phyloP scores from a whole-genome alignment of 2,797 vertebrate genomes.

The Sebastes iracundus region DNA sequence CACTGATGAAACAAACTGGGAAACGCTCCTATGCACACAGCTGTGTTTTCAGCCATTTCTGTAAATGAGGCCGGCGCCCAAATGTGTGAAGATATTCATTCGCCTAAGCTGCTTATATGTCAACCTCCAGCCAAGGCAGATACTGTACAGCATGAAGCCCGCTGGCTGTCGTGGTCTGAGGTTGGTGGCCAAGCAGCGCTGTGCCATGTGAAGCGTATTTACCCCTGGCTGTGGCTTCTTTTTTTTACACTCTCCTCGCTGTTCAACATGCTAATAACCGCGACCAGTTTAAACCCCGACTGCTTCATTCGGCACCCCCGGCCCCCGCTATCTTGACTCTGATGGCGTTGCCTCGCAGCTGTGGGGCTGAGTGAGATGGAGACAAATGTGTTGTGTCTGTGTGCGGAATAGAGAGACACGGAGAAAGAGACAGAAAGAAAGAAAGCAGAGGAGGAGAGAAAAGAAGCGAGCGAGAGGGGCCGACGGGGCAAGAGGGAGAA shows the following conservation, averaged over 20 bases:
- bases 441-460: slow-evolving; percentile 28
- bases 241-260: slow-evolving; percentile 33
- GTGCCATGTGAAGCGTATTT: slow-evolving; percentile 47
- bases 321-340: slow-evolving; percentile 37
- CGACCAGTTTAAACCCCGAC: slow-evolving; percentile 49
- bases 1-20: slow-evolving; percentile 46
- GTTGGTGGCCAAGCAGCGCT: slow-evolving; percentile 19
- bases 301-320: slow-evolving; percentile 21
- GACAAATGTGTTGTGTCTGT: slow-evolving; percentile 53
- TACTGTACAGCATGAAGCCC: slow-evolving; percentile 39
- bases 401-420: slow-evolving; percentile 17
- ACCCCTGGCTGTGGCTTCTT: slow-evolving; percentile 34
- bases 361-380: slow-evolving; percentile 30
- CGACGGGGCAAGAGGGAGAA: slow-evolving; percentile 62
- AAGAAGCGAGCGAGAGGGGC: slow-evolving; percentile 21
- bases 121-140: slow-evolving; percentile 55
- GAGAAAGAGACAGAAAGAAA: slow-evolving; percentile 33
- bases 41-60: slow-evolving; percentile 41
- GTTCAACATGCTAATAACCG: slow-evolving; percentile 63
- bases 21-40: slow-evolving; percentile 27
- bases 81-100: slow-evolving; percentile 58
- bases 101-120: slow-evolving; percentile 60
- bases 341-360: slow-evolving; percentile 58
- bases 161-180: slow-evolving; percentile 30
- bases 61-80: slow-evolving; percentile 41